Evolutionary conservation across 1,140 invertebrate genomes (phyloP), one percentile per base, ranked within the genome.

Genomic region (Lineus longissimus): DNA sequence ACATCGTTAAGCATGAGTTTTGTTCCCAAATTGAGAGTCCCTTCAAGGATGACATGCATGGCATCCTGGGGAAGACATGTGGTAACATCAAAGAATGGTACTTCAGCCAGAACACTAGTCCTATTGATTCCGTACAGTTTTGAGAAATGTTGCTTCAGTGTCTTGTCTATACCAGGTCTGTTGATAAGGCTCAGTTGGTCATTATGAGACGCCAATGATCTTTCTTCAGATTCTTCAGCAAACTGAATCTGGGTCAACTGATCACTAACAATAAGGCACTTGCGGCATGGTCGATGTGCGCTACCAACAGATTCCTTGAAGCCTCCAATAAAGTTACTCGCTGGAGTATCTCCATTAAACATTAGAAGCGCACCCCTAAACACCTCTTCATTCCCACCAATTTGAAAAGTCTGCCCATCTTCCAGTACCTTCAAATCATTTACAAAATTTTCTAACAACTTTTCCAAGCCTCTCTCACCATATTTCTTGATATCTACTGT

Each of bases 191-290:
- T 36, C 33, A 36, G 15, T 36, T 36, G 33, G 6, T 36, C 33
- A 4, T 36, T 36, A 15, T 36, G 33, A 7, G 33, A 7, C 15
- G 33, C 15, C 4, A 36, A 15, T 36, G 33, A 36, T n/a, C 47
- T 51, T 51, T 51, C 25, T 51, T 51, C 47, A 23, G 47, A 7
- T 23, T 51, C 47, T 23, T 51, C 47, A 51, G 47, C 47, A 51
- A 23, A 27, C 9, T 23, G 25, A 7, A 19, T 4, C 6, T 6
- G 9, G 4, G n/a, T 4, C 25, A 51, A 27, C n/a, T 51, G n/a
- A 7, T 51, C 47, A 51, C n/a, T 51, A 4, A 23, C 25, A 6
- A n/a, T n/a, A 4, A 23, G 19, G 25, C 47, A 51, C 4, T 9
- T 51, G 6, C 47, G n/a, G n/a, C n/a, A 51, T 23, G 47, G 47